Percentiles rank a stretch among this genome's conserved stretches.
These are phyloP conservation scores for Ladona fulva DNA, from an alignment of 1,140 invertebrate species.

Conservation along the genomic window DNA sequence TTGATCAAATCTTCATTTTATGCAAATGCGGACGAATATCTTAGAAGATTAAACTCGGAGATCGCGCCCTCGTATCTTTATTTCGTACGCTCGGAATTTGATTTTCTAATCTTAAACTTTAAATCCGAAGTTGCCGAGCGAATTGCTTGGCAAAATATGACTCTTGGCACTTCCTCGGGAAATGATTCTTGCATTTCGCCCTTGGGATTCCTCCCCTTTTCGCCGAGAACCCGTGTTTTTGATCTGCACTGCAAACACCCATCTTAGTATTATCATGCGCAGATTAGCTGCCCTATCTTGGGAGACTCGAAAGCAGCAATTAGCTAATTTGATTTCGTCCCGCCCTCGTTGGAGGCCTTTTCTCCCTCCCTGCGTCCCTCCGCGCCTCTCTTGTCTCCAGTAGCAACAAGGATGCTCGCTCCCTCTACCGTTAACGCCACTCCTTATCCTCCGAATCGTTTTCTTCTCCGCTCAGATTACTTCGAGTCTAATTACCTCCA, in stretches of 20 bases:
- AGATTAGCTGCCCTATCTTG: slow-evolving; percentile 4
- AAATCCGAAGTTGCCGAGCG: neutral
- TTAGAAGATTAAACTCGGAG: too few species aligned
- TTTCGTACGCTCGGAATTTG: neutral
- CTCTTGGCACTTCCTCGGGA: neutral
- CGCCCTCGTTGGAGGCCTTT: neutral
- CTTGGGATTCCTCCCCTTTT: neutral
- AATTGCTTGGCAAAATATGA: neutral
- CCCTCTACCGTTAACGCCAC: neutral
- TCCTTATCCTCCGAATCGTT: too few species aligned
- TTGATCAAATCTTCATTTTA: too few species aligned
- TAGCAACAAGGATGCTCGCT: too few species aligned
- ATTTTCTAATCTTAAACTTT: neutral
- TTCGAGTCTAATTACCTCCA: too few species aligned
- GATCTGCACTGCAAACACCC: neutral
- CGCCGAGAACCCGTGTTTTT: neutral
- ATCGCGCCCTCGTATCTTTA: too few species aligned
- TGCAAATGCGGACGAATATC: too few species aligned
- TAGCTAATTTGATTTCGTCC: slow-evolving; percentile 8
- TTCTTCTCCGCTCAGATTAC: neutral
- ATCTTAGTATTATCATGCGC: slow-evolving; percentile 9
- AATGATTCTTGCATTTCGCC: neutral
- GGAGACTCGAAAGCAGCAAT: neutral
- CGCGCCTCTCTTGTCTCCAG: neutral
- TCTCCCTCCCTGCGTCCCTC: neutral